phyloP scores from a whole-genome alignment of 2,888 invertebrate genomes.

The Kryphioiulus occultus region DNA sequence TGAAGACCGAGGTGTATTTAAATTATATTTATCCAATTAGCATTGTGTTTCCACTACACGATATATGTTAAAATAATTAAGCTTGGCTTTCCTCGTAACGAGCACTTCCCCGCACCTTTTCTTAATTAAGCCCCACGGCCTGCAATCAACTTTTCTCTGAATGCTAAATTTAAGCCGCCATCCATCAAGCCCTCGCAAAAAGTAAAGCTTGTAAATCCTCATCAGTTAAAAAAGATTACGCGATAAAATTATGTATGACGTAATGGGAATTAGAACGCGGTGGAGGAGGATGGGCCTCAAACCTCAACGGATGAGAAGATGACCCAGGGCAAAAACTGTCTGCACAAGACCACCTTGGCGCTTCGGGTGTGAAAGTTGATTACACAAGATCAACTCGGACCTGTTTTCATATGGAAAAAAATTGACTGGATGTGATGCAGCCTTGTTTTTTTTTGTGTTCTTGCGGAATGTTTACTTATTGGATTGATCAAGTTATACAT shows the following conservation, averaged over 20 bases:
- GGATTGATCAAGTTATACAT: background rate
- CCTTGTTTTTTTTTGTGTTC: background rate
- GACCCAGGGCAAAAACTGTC: conserved; percentile 3
- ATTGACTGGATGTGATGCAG: background rate
- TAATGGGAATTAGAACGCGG: background rate
- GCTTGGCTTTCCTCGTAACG: background rate
- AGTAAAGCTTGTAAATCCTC: conserved; percentile 15
- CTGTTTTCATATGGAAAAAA: background rate
- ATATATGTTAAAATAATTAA: conserved; percentile 7
- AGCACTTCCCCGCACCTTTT: background rate
- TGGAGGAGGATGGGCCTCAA: background rate
- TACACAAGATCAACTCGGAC: background rate
- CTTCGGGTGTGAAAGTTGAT: background rate
- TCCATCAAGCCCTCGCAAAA: conserved; percentile 1
- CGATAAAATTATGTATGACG: background rate
- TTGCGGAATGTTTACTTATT: background rate
- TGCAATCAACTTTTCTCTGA: background rate
- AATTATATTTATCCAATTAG: conserved; percentile 16
- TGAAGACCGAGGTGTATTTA: background rate
- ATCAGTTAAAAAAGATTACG: conserved; percentile 6
- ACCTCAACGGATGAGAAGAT: background rate
- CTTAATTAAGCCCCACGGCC: background rate
- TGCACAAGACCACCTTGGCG: background rate
- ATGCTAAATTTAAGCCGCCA: conserved; percentile 23
- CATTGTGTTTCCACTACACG: background rate